Evolutionary conservation across 2,888 invertebrate genomes (phyloP).

Genomic region (Phaonia tiefii): DNA sequence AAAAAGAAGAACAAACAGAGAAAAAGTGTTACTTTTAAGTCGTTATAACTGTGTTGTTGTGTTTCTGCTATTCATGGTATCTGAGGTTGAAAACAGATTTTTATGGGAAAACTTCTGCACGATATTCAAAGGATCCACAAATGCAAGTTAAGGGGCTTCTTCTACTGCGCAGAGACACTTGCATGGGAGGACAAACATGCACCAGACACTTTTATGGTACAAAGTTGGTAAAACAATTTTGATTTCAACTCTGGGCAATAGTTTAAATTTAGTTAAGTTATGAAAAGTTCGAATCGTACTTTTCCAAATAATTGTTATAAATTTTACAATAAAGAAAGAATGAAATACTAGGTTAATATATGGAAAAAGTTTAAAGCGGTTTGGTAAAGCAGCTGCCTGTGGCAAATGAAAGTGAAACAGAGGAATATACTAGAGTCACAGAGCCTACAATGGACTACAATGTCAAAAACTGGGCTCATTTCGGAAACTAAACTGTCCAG

Average conservation of each 20-base stretch:
- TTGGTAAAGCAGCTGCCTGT: too few relatives aligned
- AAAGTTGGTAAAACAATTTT: neutral
- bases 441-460: too few relatives aligned
- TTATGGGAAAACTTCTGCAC: constrained; percentile 23
- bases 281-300: too few relatives aligned
- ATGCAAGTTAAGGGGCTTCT: neutral
- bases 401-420: too few relatives aligned
- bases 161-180: neutral
- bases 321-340: too few relatives aligned
- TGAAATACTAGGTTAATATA: too few relatives aligned
- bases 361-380: too few relatives aligned
- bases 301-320: too few relatives aligned
- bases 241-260: neutral
- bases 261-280: too few relatives aligned
- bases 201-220: constrained; percentile 6
- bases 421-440: too few relatives aligned
- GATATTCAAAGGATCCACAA: constrained; percentile 1
- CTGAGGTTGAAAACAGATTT: constrained; percentile 29
- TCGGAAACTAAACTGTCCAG: too few relatives aligned
- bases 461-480: too few relatives aligned
- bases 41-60: neutral
- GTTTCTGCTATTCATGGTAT: neutral
- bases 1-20: constrained; percentile 8
- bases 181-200: neutral
- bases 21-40: constrained; percentile 19